phyloP scores from a whole-genome alignment of 2,797 vertebrate genomes.

The Columba guinea region DNA sequence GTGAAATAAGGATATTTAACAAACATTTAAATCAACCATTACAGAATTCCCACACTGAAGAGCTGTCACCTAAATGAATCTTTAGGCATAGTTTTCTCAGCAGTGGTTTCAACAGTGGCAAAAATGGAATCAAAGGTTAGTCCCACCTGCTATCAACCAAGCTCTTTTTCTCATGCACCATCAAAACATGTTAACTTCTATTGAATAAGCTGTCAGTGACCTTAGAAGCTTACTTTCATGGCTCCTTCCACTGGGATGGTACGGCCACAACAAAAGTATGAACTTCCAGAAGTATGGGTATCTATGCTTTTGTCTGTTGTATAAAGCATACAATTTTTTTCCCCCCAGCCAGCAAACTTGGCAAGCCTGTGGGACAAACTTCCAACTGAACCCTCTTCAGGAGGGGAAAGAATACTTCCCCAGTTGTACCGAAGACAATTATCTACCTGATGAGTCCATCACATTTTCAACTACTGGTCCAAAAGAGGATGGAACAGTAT shows the following conservation, averaged over 20 bases:
- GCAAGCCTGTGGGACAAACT: background rate
- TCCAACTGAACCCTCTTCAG: background rate
- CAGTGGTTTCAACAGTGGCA: background rate
- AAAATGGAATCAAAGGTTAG: background rate
- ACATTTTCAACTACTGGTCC: background rate
- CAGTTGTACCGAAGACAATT: background rate
- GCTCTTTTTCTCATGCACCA: background rate
- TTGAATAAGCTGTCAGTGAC: background rate
- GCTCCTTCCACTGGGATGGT: background rate
- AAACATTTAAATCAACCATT: background rate
- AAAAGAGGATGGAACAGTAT: background rate
- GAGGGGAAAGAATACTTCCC: background rate
- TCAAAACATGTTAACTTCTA: background rate
- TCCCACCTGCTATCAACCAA: background rate
- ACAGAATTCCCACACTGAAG: background rate
- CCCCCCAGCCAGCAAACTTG: background rate
- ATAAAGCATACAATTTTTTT: background rate
- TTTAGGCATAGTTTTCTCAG: background rate
- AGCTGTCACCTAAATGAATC: background rate
- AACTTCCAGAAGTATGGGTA: background rate
- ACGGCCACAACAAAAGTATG: background rate
- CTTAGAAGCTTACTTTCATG: background rate
- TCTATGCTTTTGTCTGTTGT: background rate
- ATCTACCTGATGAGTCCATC: background rate
- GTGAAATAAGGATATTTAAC: background rate